These are phyloP conservation scores for Trichopoda pennipes DNA, from an alignment of 2,888 invertebrate species.

Conservation along the genomic window DNA sequence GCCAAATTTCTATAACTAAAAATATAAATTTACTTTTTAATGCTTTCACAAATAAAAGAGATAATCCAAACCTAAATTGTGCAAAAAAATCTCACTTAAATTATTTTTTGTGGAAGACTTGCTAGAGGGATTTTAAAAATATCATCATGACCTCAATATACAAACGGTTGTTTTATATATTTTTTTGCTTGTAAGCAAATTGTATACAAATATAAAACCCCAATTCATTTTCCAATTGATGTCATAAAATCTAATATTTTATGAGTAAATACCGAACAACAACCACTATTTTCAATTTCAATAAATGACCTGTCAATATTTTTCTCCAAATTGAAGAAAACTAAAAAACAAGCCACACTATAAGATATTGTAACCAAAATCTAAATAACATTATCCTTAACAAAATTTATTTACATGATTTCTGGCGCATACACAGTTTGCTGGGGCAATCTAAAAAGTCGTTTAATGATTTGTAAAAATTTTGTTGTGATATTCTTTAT, in stretches of 20 bases:
- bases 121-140: not conserved
- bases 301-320: conserved; percentile 34
- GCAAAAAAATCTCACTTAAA: no score
- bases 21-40: no score
- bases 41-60: no score
- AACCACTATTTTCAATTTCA: conserved; percentile 56
- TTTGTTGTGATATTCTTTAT: no score
- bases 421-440: not conserved
- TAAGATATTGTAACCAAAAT: conserved; percentile 26
- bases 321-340: conserved; percentile 16
- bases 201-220: conserved; percentile 36
- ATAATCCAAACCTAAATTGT: no score
- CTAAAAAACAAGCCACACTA: conserved; percentile 9
- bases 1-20: no score
- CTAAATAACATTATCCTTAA: conserved; percentile 42
- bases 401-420: conserved; percentile 44
- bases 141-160: conserved; percentile 12
- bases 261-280: conserved; percentile 20
- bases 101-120: no score
- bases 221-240: conserved; percentile 43
- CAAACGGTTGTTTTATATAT: not conserved
- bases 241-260: conserved; percentile 48
- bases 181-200: conserved; percentile 33
- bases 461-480: not conserved
- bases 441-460: not conserved